Evolutionary conservation across 2,888 invertebrate species (phyloP), one percentile per base, ranked within the genome.

Genomic region (Polymixis flavicincta): DNA sequence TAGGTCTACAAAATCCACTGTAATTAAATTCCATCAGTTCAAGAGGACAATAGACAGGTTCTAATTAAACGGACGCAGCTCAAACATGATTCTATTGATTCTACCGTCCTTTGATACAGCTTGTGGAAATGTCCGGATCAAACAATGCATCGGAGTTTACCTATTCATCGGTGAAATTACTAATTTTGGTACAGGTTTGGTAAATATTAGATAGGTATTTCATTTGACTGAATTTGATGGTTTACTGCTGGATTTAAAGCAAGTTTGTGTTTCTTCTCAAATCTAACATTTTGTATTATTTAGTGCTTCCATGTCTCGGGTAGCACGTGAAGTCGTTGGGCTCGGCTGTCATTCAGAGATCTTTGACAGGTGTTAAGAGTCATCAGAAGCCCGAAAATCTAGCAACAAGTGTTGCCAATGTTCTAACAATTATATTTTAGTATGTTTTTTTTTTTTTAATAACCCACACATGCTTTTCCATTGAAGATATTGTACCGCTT

Each of bases 51-150:
- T 42, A n/a, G 57, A 22, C 13, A 42, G 37, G 11, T n/a, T 59
- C 37, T 74, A 64, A 75, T 74, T 75, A 75, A 64, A 52, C 22
- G 17, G 25, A 61, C 9, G 32, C 32, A 60, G 50, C 48, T 59
- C 57, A 59, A 64, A 75, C 42, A 28, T 19, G 67, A n/a, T n/a
- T n/a, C n/a, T 32, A 75, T 59, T 65, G 64, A 59, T 52, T 45
- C 19, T 3, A 2, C 32, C 5, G 19, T 14, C 64, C 37, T 75
- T 75, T 65, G 57, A 45, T 9, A 48, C 0, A 19, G 22, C 17
- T 45, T 42, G 17, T 60, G 42, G 60, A 54, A 67, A 48, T 37
- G 11, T 9, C 28, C 11, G 17, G 55, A 57, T 64, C 42, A 64
- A 42, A 74, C 55, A n/a, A 50, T 48, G 48, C 25, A 37, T 11